Base-by-base conservation (phyloP, 1,140 invertebrate genomes). In the Eulimnadia texana region DNA sequence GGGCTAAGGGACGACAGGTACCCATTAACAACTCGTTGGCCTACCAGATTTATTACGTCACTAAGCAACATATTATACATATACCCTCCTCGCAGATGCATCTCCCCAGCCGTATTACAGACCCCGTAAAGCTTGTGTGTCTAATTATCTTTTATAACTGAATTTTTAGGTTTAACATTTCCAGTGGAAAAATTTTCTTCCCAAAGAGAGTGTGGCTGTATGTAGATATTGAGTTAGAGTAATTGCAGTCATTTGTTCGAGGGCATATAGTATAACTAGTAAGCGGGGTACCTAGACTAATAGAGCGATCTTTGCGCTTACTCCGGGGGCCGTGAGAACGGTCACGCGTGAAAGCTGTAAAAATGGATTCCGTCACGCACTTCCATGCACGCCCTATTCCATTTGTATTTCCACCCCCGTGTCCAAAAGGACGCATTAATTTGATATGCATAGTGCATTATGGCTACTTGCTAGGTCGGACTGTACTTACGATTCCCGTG, bases 1-100 rank as follows among this genome's bases (percentile, higher is more conserved):
- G 33, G 33, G 6, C 33, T 16, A 42, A 9, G 33, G 33, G 33
- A 28, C 55, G 55, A 57, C 55, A 57, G 55, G 55, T 57, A 57
- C 33, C 55, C 28, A 57, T 57, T 57, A 57, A 57, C 55, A 57
- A 57, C 55, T 57, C 54, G 33, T 42, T 42, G 33, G 6, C 33
- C 33, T 42, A 42, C 33, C 33, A 42, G 33, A 42, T 42, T 42
- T 42, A 42, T 42, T 42, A 42, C 33, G 33, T 42, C 33, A 42
- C 33, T 42, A 6, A 9, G 33, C 33, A 42, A 42, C 33, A 42
- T 42, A 42, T 42, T 42, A 42, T 42, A 42, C 3, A 57, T 2
- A 13, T 27, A 33, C n/a, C 22, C 27, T 27, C 28, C 55, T 20
- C 55, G 51, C 20, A 52, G 51, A n/a, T 11, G 42, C 42, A 47